Evolutionary conservation across 2,113 vertebrate genomes (phyloP).

Genomic region (Ophthalmolycus amberensis): DNA sequence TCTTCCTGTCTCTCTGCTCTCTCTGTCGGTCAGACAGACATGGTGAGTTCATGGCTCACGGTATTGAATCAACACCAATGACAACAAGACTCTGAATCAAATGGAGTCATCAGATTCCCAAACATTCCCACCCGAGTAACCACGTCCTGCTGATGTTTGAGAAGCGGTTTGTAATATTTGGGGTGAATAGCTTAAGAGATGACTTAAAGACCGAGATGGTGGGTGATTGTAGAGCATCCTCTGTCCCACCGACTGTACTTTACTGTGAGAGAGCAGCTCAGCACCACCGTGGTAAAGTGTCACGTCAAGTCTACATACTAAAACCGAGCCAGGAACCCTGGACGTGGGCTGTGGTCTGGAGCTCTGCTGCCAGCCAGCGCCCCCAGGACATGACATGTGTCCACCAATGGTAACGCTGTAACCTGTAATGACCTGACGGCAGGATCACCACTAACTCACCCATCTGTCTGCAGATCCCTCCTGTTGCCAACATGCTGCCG

Average conservation of each 20-base stretch:
- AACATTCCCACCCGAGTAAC: background rate
- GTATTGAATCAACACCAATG: background rate
- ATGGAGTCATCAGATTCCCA: too few relatives aligned
- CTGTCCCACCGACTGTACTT: background rate
- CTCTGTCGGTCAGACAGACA: too few relatives aligned
- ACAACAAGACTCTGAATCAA: background rate
- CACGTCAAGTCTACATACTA: background rate
- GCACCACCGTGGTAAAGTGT: background rate
- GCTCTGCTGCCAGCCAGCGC: slow-evolving; percentile 14
- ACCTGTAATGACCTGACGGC: background rate
- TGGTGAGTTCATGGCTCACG: too few relatives aligned
- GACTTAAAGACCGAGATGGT: background rate
- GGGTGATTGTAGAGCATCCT: background rate
- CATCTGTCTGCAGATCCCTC: slow-evolving; percentile 85
- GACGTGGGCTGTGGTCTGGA: slow-evolving; percentile 46
- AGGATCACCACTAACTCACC: background rate
- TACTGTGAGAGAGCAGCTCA: background rate
- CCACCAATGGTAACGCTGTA: background rate
- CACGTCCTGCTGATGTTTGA: background rate
- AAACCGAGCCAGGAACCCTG: slow-evolving; percentile 44
- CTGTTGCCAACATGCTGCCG: slow-evolving; percentile 93
- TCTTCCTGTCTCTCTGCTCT: too few relatives aligned
- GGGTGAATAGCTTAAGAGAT: background rate
- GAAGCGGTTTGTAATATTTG: background rate
- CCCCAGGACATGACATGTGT: background rate